These are phyloP conservation scores for Argyrosomus japonicus DNA, from an alignment of 2,113 vertebrate species.

Conservation along the genomic window DNA sequence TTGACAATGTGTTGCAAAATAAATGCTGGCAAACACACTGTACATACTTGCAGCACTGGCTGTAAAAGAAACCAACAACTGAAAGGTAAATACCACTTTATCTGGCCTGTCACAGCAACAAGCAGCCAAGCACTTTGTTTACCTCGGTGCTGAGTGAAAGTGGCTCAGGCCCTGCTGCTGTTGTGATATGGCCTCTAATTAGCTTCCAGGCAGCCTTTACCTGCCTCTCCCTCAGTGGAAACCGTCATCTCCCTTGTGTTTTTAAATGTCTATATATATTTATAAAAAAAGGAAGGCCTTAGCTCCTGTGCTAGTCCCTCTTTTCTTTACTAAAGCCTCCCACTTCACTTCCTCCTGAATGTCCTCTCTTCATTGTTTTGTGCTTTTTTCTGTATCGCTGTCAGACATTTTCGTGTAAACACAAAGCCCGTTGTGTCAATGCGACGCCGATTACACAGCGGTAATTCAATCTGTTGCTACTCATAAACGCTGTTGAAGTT, in stretches of 20 bases:
- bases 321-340: slow-evolving; percentile 18
- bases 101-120: slow-evolving; percentile 77
- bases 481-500: slow-evolving; percentile 22
- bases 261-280: slow-evolving; percentile 39
- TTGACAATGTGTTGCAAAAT: slow-evolving; percentile 60
- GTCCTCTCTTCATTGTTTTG: not conserved
- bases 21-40: slow-evolving; percentile 48
- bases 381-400: not conserved
- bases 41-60: slow-evolving; percentile 33
- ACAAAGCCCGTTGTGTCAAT: slow-evolving; percentile 16
- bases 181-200: slow-evolving; percentile 75
- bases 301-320: slow-evolving; percentile 26
- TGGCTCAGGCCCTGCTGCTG: slow-evolving; percentile 70
- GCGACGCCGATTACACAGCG: slow-evolving; percentile 22
- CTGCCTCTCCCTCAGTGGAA: slow-evolving; percentile 57
- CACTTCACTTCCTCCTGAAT: slow-evolving; percentile 27
- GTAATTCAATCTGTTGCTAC: slow-evolving; percentile 1
- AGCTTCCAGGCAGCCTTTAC: slow-evolving; percentile 74
- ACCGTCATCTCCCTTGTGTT: slow-evolving; percentile 45
- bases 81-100: slow-evolving; percentile 80
- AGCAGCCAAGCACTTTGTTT: slow-evolving; percentile 75
- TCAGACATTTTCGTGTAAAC: slow-evolving; percentile 16
- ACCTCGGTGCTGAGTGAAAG: slow-evolving; percentile 70
- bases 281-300: slow-evolving; percentile 16
- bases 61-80: slow-evolving; percentile 69